Percentiles rank a stretch among this genome's conserved stretches.
These are phyloP conservation scores for Lophura swinhoii DNA, from an alignment of 2,797 vertebrate genomes.

Conservation along the genomic window DNA sequence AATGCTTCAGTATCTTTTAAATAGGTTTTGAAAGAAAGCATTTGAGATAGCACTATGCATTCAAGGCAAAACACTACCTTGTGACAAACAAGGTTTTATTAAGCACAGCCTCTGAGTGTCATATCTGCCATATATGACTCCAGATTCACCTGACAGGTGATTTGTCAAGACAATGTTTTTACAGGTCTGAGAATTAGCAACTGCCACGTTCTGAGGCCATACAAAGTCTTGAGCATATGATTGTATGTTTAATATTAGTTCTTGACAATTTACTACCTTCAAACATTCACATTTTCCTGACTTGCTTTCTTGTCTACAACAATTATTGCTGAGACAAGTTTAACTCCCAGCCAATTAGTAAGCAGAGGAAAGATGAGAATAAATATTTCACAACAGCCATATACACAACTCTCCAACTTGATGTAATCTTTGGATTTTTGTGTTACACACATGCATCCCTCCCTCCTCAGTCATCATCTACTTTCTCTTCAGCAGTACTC, in stretches of 20 bases:
- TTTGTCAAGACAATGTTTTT: slow-evolving; percentile 1
- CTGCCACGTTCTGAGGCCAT: not conserved
- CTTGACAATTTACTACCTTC: not conserved
- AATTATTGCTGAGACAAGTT: not conserved
- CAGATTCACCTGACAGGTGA: not conserved
- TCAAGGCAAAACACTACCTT: not conserved
- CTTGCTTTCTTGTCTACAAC: not conserved
- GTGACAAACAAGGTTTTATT: not conserved
- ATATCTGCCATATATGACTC: not conserved
- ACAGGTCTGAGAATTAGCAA: not conserved
- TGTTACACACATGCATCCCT: not conserved
- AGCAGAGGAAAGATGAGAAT: slow-evolving; percentile 31
- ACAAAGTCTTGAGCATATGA: not conserved
- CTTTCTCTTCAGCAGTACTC: slow-evolving; percentile 29
- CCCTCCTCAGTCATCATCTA: slow-evolving; percentile 51
- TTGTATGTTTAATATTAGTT: not conserved
- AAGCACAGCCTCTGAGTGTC: slow-evolving; percentile 15
- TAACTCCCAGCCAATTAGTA: slow-evolving; percentile 12
- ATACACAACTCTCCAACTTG: not conserved
- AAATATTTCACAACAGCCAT: slow-evolving; percentile 9
- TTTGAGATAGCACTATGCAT: not conserved
- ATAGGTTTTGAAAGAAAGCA: not conserved
- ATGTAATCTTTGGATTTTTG: slow-evolving; percentile 30
- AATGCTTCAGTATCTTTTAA: not conserved
- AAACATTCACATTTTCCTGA: not conserved